phyloP scores from a whole-genome alignment of 2,888 invertebrate species.

The Watsonalla cultraria region DNA sequence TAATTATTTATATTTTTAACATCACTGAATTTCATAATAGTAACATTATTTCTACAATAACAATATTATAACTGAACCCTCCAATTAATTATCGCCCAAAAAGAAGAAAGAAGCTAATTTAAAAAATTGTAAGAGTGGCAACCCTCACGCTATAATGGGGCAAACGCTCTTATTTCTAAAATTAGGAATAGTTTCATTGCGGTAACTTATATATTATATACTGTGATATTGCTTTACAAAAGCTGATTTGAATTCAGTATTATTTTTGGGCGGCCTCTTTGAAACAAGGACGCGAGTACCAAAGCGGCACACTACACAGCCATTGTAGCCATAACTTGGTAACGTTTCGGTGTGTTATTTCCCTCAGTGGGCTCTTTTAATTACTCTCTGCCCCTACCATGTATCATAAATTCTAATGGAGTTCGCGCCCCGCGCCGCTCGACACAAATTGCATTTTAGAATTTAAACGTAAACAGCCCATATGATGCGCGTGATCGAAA shows the following conservation, averaged over 20 bases:
- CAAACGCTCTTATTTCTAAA: too few relatives aligned
- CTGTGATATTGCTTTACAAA: not conserved
- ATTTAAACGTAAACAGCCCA: slow-evolving; percentile 41
- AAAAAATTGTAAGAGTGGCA: too few relatives aligned
- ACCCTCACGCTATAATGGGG: too few relatives aligned
- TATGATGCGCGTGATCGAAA: slow-evolving; percentile 15
- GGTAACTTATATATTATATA: too few relatives aligned
- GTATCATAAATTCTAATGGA: slow-evolving; percentile 75
- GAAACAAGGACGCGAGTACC: slow-evolving; percentile 32
- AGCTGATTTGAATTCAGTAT: not conserved
- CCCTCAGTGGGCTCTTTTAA: slow-evolving; percentile 68
- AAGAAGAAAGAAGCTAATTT: too few relatives aligned
- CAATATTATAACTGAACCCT: too few relatives aligned
- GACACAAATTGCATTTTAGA: slow-evolving; percentile 61
- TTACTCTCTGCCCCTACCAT: slow-evolving; percentile 59
- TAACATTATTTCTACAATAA: too few relatives aligned
- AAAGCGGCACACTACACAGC: slow-evolving; percentile 28
- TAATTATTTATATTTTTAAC: too few relatives aligned
- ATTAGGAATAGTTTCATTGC: too few relatives aligned
- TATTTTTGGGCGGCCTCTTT: slow-evolving; percentile 21
- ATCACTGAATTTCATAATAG: too few relatives aligned
- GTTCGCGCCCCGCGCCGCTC: slow-evolving; percentile 32
- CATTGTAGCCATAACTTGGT: slow-evolving; percentile 40
- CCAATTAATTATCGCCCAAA: too few relatives aligned
- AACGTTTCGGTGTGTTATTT: slow-evolving; percentile 50